Percentiles rank a stretch among this genome's conserved stretches.
phyloP scores from a whole-genome alignment of 2,797 vertebrate species.

The Peromyscus attwateri region DNA sequence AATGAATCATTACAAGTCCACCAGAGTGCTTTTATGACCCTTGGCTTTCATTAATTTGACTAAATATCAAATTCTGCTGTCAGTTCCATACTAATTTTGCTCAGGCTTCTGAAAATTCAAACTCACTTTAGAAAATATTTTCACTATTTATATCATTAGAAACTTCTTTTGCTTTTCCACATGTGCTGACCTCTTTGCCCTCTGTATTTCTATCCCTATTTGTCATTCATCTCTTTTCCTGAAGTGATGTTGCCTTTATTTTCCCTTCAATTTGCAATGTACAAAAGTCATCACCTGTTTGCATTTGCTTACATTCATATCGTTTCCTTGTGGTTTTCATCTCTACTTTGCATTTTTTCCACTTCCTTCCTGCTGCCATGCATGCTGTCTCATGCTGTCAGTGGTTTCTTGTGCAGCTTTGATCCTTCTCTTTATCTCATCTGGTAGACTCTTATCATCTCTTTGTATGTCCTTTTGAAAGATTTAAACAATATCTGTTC shows the following conservation, averaged over 20 bases:
- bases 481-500: neutral
- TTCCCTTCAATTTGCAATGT: neutral
- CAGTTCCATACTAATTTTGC: neutral
- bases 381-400: neutral
- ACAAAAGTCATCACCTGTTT: neutral
- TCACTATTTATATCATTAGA: neutral
- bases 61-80: neutral
- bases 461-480: neutral
- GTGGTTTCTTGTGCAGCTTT: neutral
- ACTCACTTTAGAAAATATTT: neutral
- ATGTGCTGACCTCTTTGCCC: neutral
- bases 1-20: neutral
- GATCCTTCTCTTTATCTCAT: neutral
- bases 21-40: neutral
- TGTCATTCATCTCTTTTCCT: neutral
- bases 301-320: neutral
- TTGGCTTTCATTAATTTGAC: slow-evolving; percentile 23
- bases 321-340: neutral
- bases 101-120: neutral
- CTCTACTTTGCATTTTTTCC: neutral
- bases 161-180: neutral
- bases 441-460: neutral
- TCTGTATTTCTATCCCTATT: neutral
- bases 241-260: neutral
- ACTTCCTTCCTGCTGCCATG: neutral